phyloP scores from a whole-genome alignment of 53 echinoderm and acorn worm genomes.

The Mesocentrotus franciscanus region DNA sequence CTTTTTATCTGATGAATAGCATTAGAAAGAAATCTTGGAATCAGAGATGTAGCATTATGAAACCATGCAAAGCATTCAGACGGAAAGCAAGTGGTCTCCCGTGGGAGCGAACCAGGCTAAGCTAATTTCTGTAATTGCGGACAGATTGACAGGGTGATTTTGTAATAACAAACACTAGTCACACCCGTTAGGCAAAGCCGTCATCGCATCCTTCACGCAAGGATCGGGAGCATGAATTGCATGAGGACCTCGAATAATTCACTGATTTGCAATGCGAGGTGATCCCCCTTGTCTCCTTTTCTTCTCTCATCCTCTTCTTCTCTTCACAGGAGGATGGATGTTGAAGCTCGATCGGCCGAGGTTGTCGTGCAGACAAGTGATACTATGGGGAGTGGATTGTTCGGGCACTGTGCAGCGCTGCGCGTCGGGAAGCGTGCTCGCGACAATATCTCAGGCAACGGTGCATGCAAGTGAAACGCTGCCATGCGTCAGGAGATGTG shows the following conservation, averaged over 20 bases:
- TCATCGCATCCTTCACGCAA: conserved; percentile 7
- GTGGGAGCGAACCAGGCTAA: conserved; percentile 47
- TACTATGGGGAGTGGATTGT: conserved; percentile 41
- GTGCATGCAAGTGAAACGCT: conserved; percentile 66
- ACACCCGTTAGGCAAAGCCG: conserved; percentile 61
- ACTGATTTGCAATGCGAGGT: conserved; percentile 47
- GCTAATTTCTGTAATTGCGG: conserved; percentile 71
- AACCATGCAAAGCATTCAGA: conserved; percentile 13
- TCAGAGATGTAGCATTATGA: conserved; percentile 55
- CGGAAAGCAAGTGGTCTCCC: conserved; percentile 40
- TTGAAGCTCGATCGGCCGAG: conserved; percentile 8
- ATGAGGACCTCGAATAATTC: conserved; percentile 31
- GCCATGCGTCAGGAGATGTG: conserved; percentile 46
- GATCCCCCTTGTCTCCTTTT: neutral
- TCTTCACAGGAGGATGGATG: conserved; percentile 4
- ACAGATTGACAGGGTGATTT: conserved; percentile 71
- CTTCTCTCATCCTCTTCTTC: neutral
- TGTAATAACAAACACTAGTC: conserved; percentile 67
- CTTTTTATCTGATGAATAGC: neutral
- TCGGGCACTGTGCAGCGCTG: neutral
- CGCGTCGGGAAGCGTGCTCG: conserved; percentile 52
- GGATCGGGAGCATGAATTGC: neutral
- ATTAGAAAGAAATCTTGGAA: conserved; percentile 21
- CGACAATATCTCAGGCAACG: conserved; percentile 67
- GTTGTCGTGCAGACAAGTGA: conserved; percentile 48